These are phyloP conservation scores for Tiaroga cobitis DNA, from an alignment of 2,797 vertebrate species.

Conservation along the genomic window DNA sequence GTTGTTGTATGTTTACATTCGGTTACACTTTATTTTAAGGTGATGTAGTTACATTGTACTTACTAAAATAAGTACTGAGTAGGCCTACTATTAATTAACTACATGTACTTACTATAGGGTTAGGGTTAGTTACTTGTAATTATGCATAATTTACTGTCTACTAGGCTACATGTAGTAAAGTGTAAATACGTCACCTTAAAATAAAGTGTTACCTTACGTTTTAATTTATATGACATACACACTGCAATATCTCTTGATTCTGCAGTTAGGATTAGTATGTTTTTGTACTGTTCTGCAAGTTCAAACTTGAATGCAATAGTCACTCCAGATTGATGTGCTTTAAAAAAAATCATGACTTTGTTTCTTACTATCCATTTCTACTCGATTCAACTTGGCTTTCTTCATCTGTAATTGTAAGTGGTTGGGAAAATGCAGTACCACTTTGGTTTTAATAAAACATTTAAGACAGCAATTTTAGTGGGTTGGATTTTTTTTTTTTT, in stretches of 20 bases:
- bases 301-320: neutral
- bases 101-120: no score
- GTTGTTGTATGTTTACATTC: neutral
- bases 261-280: neutral
- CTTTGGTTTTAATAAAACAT: constrained; percentile 3
- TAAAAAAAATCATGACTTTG: neutral
- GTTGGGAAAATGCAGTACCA: neutral
- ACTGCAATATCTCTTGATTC: neutral
- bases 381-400: neutral
- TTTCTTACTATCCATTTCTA: neutral
- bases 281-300: constrained; percentile 5
- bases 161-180: no score
- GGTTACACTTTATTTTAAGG: no score
- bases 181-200: no score
- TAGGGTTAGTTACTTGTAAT: no score
- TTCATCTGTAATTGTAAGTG: neutral
- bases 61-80: no score
- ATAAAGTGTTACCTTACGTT: neutral
- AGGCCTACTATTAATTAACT: no score
- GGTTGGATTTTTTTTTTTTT: neutral
- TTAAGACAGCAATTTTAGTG: constrained; percentile 1
- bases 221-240: neutral
- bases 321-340: neutral
- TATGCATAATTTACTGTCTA: no score
- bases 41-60: no score